Base-by-base conservation (phyloP, 2,888 invertebrate genomes). In the Helobdella robusta region DNA sequence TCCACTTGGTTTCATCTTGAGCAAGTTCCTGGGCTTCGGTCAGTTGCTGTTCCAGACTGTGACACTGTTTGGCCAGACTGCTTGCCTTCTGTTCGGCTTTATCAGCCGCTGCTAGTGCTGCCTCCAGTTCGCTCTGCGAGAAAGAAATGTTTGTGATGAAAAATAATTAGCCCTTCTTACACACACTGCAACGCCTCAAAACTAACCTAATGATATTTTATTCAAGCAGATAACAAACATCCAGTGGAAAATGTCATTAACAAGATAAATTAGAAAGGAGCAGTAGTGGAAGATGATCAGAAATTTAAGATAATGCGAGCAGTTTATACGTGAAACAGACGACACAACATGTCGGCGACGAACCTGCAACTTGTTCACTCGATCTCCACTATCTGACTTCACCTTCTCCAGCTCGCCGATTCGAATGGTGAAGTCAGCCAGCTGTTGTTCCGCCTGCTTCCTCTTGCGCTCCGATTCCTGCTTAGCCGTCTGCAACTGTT, bases 1-100 rank as follows among this genome's bases (percentile, higher is more conserved):
- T 98, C 79, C 91, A 90, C 67, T 91, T 86, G 0, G 95, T 97
- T 81, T 98, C 98, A 75, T 97, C 97, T 78, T 94, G 92, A 2
- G 44, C 62, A n/a, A 25, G 82, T 44, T 86, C 80, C 78, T 92
- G 92, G 1, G 88, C 85, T 82, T 95, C 95, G 0, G 86, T 83
- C 66, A 95, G 85, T 78, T 94, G 93, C 15, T 89, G 86, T 76
- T 91, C 89, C 74, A 88, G 84, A 18, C 88, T 86, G 70, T 86
- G 85, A 69, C 89, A 86, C 67, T 87, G 89, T 81, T 95, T 94
- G 68, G 85, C 82, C 2, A 93, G 89, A 28, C 89, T 87, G 0
- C 90, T 88, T 0, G 92, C 89, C 80, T 89, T 89, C 30, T 91
- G 83, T 79, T 97, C 97, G 6, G 92, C 89, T 73, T 88, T 86